These are phyloP conservation scores for Agrotis ipsilon DNA, from an alignment of 2,888 invertebrate genomes.

Conservation along the genomic window DNA sequence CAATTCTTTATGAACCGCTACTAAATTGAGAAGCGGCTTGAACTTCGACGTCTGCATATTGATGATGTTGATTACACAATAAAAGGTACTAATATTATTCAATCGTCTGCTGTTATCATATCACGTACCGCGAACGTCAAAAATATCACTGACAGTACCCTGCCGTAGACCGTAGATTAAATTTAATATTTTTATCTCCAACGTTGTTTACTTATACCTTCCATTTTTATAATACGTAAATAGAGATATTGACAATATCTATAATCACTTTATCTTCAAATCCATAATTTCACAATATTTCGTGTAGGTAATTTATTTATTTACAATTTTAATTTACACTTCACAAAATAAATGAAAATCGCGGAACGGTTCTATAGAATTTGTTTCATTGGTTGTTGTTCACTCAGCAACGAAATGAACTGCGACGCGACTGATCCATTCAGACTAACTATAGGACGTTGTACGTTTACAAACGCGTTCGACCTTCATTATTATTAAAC, in stretches of 20 bases:
- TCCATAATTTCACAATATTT: background rate
- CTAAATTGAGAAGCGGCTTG: constrained; percentile 47
- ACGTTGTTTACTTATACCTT: background rate
- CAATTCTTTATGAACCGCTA: constrained; percentile 37
- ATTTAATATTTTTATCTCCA: background rate
- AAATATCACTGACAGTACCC: constrained; percentile 16
- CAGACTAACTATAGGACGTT: background rate
- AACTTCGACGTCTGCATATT: constrained; percentile 54
- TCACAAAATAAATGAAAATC: constrained; percentile 5
- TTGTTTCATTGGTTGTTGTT: background rate
- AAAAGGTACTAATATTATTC: background rate
- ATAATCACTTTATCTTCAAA: background rate
- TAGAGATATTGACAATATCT: background rate
- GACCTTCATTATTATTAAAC: constrained; percentile 41
- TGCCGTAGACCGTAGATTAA: background rate
- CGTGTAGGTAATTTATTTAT: background rate
- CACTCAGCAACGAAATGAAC: background rate
- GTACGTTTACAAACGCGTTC: constrained; percentile 26
- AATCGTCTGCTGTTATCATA: constrained; percentile 5
- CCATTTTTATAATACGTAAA: background rate
- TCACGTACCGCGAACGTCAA: background rate
- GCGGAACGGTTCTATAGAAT: background rate
- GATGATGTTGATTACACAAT: constrained; percentile 17
- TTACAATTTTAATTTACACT: background rate
- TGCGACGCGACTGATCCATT: constrained; percentile 10